Conservation (phyloP, 1,140 invertebrate genomes). For the Mactra quadrangularis region DNA sequence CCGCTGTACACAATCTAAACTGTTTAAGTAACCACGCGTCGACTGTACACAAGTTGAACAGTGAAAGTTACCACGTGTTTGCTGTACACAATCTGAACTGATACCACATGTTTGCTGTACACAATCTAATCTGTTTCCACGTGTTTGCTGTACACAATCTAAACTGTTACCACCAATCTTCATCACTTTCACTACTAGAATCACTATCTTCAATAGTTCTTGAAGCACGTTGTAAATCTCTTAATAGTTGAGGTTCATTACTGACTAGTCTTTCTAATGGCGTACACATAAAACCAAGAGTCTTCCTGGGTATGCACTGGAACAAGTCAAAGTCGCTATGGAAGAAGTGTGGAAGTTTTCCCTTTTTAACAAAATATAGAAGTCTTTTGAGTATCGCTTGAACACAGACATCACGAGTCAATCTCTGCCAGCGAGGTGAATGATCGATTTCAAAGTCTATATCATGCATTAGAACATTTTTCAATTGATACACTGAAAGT, state of each 20-base stretch:
- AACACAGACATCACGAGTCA: constrained; percentile 69
- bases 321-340: constrained; percentile 69
- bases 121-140: constrained; percentile 10
- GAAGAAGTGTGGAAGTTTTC: constrained; percentile 72
- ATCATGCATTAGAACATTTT: constrained; percentile 73
- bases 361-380: constrained; percentile 62
- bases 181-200: constrained; percentile 40
- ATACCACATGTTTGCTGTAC: no score
- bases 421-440: constrained; percentile 74
- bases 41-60: neutral
- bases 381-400: constrained; percentile 68
- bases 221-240: constrained; percentile 54
- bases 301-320: constrained; percentile 24
- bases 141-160: neutral
- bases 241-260: constrained; percentile 53
- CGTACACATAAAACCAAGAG: constrained; percentile 43
- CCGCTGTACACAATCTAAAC: neutral
- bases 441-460: constrained; percentile 73
- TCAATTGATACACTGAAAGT: constrained; percentile 70
- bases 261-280: constrained; percentile 46
- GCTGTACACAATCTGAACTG: neutral
- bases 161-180: constrained; percentile 50
- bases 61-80: neutral
- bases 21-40: no score
- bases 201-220: constrained; percentile 16